These are phyloP conservation scores for Limanda limanda DNA, from an alignment of 2,113 vertebrate genomes.

Conservation along the genomic window DNA sequence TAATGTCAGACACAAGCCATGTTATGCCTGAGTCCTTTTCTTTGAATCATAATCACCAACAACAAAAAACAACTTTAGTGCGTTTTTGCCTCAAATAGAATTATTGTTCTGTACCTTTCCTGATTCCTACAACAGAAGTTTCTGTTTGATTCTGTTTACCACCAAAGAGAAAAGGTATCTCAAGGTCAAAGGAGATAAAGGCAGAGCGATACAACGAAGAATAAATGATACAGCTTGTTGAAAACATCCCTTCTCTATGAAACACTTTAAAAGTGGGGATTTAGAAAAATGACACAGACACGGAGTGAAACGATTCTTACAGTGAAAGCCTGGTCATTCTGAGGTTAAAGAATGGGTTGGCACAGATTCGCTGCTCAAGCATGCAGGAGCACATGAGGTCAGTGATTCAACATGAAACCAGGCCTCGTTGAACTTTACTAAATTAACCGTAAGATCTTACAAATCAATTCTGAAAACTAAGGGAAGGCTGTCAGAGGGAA, in stretches of 20 bases:
- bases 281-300: too few species aligned
- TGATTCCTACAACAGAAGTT: neutral
- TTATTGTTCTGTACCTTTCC: neutral
- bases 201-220: neutral
- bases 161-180: neutral
- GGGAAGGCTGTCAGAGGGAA: constrained; percentile 17
- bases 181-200: constrained; percentile 3
- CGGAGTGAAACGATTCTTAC: too few species aligned
- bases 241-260: too few species aligned
- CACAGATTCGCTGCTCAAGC: constrained; percentile 2
- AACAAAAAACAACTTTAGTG: too few species aligned
- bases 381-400: constrained; percentile 3
- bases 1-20: too few species aligned
- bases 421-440: neutral
- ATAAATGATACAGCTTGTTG: neutral
- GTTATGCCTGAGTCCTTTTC: too few species aligned
- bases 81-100: neutral
- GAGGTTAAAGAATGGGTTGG: constrained; percentile 6
- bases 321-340: neutral
- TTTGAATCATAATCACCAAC: too few species aligned
- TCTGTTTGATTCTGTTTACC: constrained; percentile 1
- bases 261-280: too few species aligned
- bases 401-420: constrained; percentile 11
- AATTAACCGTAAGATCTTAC: constrained; percentile 28
- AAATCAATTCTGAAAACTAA: constrained; percentile 35